These are phyloP conservation scores for Tetramorium parvispinum DNA, from an alignment of 1,140 invertebrate genomes.

Conservation along the genomic window DNA sequence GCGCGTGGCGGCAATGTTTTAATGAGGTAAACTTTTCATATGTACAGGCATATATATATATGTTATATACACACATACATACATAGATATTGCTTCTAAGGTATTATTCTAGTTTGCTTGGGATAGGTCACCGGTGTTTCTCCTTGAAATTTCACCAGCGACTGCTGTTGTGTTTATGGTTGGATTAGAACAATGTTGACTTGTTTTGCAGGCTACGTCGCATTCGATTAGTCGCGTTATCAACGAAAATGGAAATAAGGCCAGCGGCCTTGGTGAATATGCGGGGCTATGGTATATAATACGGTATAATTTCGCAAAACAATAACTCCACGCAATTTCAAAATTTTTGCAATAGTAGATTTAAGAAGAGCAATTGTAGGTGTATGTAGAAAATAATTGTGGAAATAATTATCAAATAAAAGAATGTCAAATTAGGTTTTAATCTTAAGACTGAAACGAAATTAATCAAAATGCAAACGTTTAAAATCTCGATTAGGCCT, in stretches of 20 bases:
- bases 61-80: neutral
- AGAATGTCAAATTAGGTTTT: neutral
- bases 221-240: conserved; percentile 44
- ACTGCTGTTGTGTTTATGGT: neutral
- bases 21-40: neutral
- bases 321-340: neutral
- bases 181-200: conserved; percentile 45
- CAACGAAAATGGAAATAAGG: conserved; percentile 60
- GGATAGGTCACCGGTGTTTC: conserved; percentile 15
- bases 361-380: neutral
- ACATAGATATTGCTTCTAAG: neutral
- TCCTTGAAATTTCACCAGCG: neutral
- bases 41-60: neutral
- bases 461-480: too few species aligned
- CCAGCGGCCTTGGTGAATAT: conserved; percentile 39
- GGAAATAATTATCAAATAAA: neutral
- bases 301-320: neutral
- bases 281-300: neutral
- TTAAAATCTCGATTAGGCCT: too few species aligned
- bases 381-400: neutral
- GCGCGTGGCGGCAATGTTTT: neutral
- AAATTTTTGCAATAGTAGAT: neutral
- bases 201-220: conserved; percentile 44
- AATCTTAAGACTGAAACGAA: too few species aligned
- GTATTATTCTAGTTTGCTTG: conserved; percentile 12